Evolutionary conservation across 2,797 vertebrate species (phyloP).

Genomic region (Adelosebastes latens): DNA sequence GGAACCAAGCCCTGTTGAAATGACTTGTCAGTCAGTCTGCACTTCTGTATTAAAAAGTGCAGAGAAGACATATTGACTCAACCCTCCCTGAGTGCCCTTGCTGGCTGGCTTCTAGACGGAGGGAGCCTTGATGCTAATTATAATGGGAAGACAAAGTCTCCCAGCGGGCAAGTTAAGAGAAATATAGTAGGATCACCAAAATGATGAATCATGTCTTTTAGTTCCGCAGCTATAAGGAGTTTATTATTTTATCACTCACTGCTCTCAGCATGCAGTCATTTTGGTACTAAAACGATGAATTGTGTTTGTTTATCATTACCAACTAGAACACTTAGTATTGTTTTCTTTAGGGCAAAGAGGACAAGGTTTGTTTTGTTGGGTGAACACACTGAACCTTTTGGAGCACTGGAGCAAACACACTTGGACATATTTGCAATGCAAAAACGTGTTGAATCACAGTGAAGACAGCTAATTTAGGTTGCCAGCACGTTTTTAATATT

Average conservation of each 20-base stretch:
- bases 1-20: conserved; percentile 69
- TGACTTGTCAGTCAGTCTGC: conserved; percentile 77
- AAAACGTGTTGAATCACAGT: no score
- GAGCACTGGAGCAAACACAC: background rate
- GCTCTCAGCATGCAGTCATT: conserved; percentile 61
- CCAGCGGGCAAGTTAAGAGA: conserved; percentile 66
- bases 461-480: no score
- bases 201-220: conserved; percentile 76
- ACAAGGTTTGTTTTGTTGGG: conserved; percentile 26
- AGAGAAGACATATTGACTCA: conserved; percentile 79
- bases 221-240: conserved; percentile 65
- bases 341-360: conserved; percentile 19
- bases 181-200: conserved; percentile 67
- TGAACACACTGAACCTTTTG: conserved; percentile 8
- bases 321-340: conserved; percentile 11
- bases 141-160: conserved; percentile 79
- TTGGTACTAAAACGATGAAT: conserved; percentile 66
- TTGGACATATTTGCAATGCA: no score
- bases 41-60: conserved; percentile 78
- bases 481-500: no score
- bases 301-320: conserved; percentile 64
- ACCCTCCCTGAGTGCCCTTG: conserved; percentile 75
- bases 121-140: conserved; percentile 78
- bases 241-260: conserved; percentile 75
- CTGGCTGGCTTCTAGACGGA: conserved; percentile 73